Conservation (phyloP, 1,140 invertebrate species). For the Luehdorfia chinensis region DNA sequence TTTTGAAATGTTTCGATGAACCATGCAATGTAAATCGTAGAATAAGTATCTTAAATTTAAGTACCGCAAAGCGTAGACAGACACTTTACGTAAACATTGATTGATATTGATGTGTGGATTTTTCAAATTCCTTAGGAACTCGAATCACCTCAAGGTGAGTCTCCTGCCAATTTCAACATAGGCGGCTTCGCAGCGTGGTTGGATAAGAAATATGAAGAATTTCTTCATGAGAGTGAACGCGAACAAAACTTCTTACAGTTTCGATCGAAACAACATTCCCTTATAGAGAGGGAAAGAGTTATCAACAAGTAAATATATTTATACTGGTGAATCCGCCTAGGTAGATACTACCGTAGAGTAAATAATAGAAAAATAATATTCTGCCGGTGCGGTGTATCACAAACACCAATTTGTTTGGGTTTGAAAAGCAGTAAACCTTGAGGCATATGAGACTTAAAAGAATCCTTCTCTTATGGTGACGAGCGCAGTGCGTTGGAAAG, state of each 20-base stretch:
- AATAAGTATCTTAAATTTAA: too few species aligned
- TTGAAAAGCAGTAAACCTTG: too few species aligned
- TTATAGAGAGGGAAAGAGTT: conserved; percentile 16
- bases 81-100: too few species aligned
- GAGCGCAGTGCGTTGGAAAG: too few species aligned
- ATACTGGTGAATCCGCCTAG: not conserved
- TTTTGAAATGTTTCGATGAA: too few species aligned
- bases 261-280: conserved; percentile 17
- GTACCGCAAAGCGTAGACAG: too few species aligned
- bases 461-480: too few species aligned
- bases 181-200: conserved; percentile 47
- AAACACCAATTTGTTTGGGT: too few species aligned
- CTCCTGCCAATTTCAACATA: conserved; percentile 6
- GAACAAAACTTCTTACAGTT: conserved; percentile 12
- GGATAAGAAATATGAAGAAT: conserved; percentile 53
- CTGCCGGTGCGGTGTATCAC: too few species aligned
- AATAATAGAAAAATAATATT: not conserved
- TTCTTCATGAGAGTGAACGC: conserved; percentile 23
- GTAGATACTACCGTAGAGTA: not conserved
- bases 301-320: conserved; percentile 18
- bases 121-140: conserved; percentile 10
- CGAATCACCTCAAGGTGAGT: not conserved
- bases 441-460: too few species aligned
- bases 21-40: too few species aligned
- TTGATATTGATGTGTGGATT: too few species aligned